These are phyloP conservation scores for Hypselothyrea guttata DNA, from an alignment of 2,888 invertebrate species.

Conservation along the genomic window DNA sequence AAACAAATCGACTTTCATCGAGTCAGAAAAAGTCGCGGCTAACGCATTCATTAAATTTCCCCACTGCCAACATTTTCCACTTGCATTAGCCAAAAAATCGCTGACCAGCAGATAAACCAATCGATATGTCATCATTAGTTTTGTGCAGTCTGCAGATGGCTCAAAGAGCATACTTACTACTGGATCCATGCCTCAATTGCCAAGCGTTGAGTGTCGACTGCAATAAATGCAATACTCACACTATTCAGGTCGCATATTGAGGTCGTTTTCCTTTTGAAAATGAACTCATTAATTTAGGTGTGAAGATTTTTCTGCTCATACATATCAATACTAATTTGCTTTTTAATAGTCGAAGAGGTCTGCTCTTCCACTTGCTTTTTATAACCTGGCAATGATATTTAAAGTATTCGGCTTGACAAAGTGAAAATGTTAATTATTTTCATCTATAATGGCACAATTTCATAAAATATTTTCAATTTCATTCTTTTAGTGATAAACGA, in stretches of 20 bases:
- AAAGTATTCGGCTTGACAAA: no score
- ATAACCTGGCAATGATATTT: no score
- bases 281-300: background rate
- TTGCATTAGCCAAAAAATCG: conserved; percentile 25
- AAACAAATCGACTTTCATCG: conserved; percentile 56
- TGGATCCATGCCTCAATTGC: conserved; percentile 28
- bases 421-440: no score
- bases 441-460: no score
- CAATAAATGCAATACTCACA: conserved; percentile 9
- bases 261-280: background rate
- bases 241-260: no score
- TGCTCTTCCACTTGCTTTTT: no score
- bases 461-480: no score
- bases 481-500: no score
- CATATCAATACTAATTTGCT: no score
- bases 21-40: conserved; percentile 58
- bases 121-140: conserved; percentile 71
- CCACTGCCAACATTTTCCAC: conserved; percentile 28
- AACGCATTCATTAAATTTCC: conserved; percentile 48
- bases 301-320: background rate
- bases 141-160: conserved; percentile 6
- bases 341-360: no score
- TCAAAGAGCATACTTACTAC: conserved; percentile 8
- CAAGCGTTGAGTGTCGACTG: conserved; percentile 26
- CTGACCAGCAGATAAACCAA: conserved; percentile 44